A percentile compares a stretch with the other conserved stretches of the same genome.
Evolutionary conservation across 2,888 invertebrate species (phyloP).

Genomic region (Augiades crinisus): DNA sequence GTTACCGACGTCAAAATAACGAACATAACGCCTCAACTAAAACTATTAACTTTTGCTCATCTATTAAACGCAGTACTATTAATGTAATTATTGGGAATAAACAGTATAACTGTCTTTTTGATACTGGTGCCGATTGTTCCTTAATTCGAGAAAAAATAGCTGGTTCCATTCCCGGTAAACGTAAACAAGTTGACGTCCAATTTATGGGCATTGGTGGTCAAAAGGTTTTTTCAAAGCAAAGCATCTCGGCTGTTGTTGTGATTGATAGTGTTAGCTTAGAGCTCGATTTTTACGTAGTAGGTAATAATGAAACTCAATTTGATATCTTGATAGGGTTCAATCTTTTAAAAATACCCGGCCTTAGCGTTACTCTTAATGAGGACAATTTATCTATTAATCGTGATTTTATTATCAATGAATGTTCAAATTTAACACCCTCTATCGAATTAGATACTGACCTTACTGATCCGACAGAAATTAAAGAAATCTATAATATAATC

Average conservation of each 20-base stretch:
- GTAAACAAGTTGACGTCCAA: neutral
- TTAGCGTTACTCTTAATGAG: neutral
- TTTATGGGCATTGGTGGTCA: neutral
- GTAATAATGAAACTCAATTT: neutral
- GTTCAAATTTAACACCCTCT: neutral
- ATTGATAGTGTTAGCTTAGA: neutral
- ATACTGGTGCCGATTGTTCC: neutral
- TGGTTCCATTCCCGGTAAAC: neutral
- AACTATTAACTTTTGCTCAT: neutral
- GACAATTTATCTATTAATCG: neutral
- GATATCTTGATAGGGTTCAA: constrained; percentile 3
- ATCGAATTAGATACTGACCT: neutral
- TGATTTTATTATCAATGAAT: neutral
- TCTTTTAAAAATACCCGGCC: neutral
- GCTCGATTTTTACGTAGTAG: neutral
- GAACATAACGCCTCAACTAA: neutral
- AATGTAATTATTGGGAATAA: neutral
- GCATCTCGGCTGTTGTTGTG: neutral
- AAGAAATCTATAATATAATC: neutral
- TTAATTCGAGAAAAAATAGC: neutral
- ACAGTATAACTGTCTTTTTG: neutral
- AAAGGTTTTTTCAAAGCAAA: neutral
- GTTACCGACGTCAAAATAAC: neutral
- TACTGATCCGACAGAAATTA: neutral
- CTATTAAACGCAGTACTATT: neutral